Evolutionary conservation across 2,113 vertebrate species (phyloP).

Genomic region (Zapus hudsonius): DNA sequence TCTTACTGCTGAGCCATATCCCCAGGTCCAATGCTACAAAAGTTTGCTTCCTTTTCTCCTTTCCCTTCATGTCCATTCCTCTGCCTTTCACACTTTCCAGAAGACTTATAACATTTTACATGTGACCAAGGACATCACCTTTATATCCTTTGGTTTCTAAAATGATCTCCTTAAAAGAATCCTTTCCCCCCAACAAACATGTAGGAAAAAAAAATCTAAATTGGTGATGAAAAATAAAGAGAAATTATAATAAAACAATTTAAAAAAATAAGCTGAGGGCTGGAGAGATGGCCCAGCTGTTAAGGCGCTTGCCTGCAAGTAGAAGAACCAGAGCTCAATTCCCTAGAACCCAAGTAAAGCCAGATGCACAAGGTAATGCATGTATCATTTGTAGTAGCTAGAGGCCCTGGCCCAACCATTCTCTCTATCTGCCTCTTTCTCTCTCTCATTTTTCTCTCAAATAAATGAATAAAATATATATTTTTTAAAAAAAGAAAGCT

Average conservation of each 20-base stretch:
- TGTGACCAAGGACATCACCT: neutral
- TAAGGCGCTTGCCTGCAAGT: no score
- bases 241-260: neutral
- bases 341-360: no score
- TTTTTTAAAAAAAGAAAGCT: no score
- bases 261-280: neutral
- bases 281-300: no score
- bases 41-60: neutral
- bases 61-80: neutral
- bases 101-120: neutral
- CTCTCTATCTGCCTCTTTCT: no score
- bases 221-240: neutral
- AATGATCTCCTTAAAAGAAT: neutral
- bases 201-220: neutral
- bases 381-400: no score
- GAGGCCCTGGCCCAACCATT: no score
- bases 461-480: neutral
- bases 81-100: neutral
- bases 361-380: no score
- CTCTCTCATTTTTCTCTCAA: no score
- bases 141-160: neutral
- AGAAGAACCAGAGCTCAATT: no score
- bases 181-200: neutral
- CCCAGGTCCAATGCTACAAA: no score
- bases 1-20: no score